Percentiles rank a stretch among this genome's conserved stretches.
Evolutionary conservation across 2,888 invertebrate species (phyloP).

Genomic region (Ceramica pisi): DNA sequence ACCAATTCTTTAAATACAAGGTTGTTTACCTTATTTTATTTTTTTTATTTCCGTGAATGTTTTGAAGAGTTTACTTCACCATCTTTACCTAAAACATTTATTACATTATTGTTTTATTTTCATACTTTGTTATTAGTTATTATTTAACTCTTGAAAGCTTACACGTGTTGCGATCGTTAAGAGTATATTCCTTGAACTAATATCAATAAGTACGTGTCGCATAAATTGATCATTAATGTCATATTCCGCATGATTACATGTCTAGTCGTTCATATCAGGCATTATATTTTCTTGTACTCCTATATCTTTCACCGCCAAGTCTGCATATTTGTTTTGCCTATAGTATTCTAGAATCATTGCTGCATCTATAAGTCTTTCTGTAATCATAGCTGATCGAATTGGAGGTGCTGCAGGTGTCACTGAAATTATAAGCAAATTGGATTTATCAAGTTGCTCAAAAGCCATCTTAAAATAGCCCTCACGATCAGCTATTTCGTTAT

Average conservation of each 20-base stretch:
- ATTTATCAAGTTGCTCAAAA: background rate
- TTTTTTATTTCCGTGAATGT: background rate
- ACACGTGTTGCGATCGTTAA: slow-evolving; percentile 40
- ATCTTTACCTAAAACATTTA: background rate
- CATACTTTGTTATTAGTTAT: slow-evolving; percentile 10
- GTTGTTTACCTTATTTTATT: background rate
- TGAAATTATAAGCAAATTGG: background rate
- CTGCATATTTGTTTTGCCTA: slow-evolving; percentile 9
- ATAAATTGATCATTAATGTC: slow-evolving; percentile 38
- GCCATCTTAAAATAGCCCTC: background rate
- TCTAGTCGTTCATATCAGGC: background rate
- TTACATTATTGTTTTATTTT: background rate
- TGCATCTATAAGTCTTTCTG: background rate
- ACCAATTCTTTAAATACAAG: background rate
- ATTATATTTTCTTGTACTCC: slow-evolving; percentile 35
- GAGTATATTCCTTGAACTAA: slow-evolving; percentile 43
- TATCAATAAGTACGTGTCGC: slow-evolving; percentile 46
- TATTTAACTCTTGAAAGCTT: slow-evolving; percentile 24
- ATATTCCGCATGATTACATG: slow-evolving; percentile 23
- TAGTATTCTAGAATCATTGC: background rate
- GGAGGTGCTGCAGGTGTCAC: too few relatives aligned
- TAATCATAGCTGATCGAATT: background rate
- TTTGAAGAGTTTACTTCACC: background rate
- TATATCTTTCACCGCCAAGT: slow-evolving; percentile 1
- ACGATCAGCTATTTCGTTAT: too few relatives aligned